Base-by-base conservation (phyloP, 2,797 vertebrate genomes). In the Spheniscus humboldti region DNA sequence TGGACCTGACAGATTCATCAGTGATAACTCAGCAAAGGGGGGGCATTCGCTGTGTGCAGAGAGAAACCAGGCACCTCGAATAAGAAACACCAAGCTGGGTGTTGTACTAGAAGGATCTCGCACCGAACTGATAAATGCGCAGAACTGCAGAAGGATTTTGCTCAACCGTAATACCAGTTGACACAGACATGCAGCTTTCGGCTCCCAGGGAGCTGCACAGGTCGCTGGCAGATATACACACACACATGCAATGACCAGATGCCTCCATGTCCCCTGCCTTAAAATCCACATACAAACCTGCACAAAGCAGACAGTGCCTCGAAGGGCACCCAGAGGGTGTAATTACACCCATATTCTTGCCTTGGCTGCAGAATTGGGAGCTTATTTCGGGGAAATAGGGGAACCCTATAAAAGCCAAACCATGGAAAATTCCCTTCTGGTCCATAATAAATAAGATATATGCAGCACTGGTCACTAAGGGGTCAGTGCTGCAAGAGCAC, bases 401-500 rank as follows among this genome's bases (percentile, higher is more conserved):
- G 69, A 92, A 52, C 76, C 63, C 80, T 74, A 37, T 60, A n/a
- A 88, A 80, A 79, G 75, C 41, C 24, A 8, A 81, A 81, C 18
- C 96, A 90, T 90, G 83, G 85, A 62, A 91, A 95, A 96, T 94
- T 94, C 92, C 94, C 96, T 94, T 92, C 95, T 96, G 96, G 94
- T 63, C 83, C 0, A 9, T 79, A 92, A 91, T 96, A 96, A 97
- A 92, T 86, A 97, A 97, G 95, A 97, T 82, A 78, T 91, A 91
- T 63, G 88, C 96, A 77, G 94, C 59, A 47, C 79, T 95, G 94
- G 96, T 98, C 97, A 98, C 71, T 90, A 78, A 68, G 88, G 97
- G 97, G 97, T 98, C 97, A 97, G 95, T 73, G 84, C 79, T 72
- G 74, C 80, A 89, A 95, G 81, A 92, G 94, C 89, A 95, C 74